A percentile compares a stretch with the other conserved stretches of the same genome.
phyloP scores from a whole-genome alignment of 2,797 vertebrate species.

The Lophotriccus pileatus region DNA sequence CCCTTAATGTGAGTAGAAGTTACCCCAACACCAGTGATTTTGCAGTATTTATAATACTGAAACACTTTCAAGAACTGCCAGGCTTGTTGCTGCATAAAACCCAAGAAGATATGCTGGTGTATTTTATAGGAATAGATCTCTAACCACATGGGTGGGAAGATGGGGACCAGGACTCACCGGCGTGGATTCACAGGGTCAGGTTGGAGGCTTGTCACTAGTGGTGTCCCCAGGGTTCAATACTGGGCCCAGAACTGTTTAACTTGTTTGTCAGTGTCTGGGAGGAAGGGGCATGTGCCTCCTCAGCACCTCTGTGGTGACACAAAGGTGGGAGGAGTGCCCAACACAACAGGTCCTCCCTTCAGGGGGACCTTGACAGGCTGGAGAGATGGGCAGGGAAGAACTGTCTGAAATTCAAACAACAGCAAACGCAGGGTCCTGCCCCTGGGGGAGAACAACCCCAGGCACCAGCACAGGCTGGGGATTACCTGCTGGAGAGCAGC shows the following conservation, averaged over 20 bases:
- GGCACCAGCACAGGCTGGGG: not conserved
- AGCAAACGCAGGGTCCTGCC: not conserved
- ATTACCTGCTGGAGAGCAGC: not conserved
- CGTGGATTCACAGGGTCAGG: not conserved
- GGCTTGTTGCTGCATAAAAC: not conserved
- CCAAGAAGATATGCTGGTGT: not conserved
- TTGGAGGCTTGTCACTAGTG: not conserved
- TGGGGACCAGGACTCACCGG: not conserved
- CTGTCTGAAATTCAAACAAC: not conserved
- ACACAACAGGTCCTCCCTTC: rapidly evolving
- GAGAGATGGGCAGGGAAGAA: not conserved
- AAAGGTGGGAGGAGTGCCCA: not conserved
- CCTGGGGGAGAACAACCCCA: not conserved
- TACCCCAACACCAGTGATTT: not conserved
- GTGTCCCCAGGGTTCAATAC: not conserved
- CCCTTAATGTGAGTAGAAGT: not conserved
- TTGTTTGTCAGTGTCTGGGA: not conserved
- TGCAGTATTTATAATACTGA: not conserved
- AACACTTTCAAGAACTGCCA: not conserved
- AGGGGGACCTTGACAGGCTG: rapidly evolving
- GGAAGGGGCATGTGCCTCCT: not conserved
- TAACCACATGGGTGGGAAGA: not conserved
- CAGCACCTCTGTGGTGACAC: not conserved
- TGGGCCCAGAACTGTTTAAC: not conserved
- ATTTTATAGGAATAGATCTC: not conserved